phyloP scores from a whole-genome alignment of 2,113 vertebrate genomes.

The Nicator chloris region DNA sequence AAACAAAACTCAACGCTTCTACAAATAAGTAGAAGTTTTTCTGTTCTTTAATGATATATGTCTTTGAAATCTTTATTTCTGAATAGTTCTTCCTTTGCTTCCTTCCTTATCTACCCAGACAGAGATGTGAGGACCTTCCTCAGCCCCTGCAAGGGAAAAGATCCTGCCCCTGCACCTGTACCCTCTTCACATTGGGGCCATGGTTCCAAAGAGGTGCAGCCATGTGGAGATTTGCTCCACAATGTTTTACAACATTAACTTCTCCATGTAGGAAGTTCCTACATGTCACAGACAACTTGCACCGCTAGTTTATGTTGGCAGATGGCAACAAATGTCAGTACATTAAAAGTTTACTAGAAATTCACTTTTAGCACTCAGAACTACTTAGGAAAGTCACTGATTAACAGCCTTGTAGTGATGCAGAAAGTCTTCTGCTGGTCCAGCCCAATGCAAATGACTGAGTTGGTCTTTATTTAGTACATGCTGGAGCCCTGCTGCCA shows the following conservation, averaged over 20 bases:
- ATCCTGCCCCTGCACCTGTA: background rate
- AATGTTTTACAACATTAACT: background rate
- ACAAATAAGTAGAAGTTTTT: background rate
- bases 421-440: background rate
- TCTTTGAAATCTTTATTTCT: background rate
- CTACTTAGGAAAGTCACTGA: background rate
- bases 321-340: background rate
- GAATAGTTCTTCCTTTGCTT: background rate
- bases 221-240: background rate
- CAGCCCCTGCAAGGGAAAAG: background rate
- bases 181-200: too few relatives aligned
- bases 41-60: background rate
- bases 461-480: background rate
- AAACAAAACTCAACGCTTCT: fast-evolving
- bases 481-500: background rate
- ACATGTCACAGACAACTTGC: background rate
- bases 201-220: background rate
- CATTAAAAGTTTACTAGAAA: background rate
- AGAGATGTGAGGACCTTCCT: background rate
- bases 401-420: background rate
- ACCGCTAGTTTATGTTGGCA: background rate
- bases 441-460: background rate
- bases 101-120: background rate
- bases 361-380: background rate
- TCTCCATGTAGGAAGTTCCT: background rate